Percentiles rank a stretch among this genome's conserved stretches.
phyloP scores from a whole-genome alignment of 1,140 invertebrate genomes.

The Musca domestica region DNA sequence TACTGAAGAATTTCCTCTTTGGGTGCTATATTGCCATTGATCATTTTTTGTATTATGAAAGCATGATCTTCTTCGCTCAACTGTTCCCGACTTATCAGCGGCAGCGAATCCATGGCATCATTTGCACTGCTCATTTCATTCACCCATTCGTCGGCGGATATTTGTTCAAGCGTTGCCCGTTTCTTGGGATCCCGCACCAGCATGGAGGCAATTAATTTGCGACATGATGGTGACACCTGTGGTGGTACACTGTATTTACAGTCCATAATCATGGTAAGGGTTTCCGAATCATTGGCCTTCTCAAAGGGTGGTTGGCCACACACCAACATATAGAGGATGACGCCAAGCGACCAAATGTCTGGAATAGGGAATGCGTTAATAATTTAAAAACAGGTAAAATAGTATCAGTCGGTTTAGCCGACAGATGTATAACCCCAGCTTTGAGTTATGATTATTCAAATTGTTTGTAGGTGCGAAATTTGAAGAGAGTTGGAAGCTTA shows the following conservation, averaged over 20 bases:
- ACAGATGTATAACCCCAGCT: too few species aligned
- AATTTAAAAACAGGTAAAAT: too few species aligned
- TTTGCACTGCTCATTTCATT: slow-evolving; percentile 52
- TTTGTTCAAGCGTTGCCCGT: slow-evolving; percentile 83
- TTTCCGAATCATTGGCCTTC: slow-evolving; percentile 99
- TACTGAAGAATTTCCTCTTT: slow-evolving; percentile 91
- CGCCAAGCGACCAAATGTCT: slow-evolving; percentile 98
- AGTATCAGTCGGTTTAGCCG: too few species aligned
- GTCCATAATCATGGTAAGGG: slow-evolving; percentile 99
- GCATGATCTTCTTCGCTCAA: slow-evolving; percentile 90
- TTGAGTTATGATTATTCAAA: too few species aligned
- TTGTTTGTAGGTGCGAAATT: too few species aligned
- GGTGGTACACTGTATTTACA: slow-evolving; percentile 94
- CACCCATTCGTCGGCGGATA: slow-evolving; percentile 87
- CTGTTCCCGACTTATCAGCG: slow-evolving; percentile 79
- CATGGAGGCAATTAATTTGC: slow-evolving; percentile 86
- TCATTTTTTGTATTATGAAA: slow-evolving; percentile 93
- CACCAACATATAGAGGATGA: slow-evolving; percentile 98
- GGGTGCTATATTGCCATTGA: slow-evolving; percentile 88
- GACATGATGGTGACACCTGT: slow-evolving; percentile 82
- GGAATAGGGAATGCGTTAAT: slow-evolving; percentile 34
- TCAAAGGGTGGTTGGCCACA: slow-evolving; percentile 97
- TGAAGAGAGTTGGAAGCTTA: too few species aligned
- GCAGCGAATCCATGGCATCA: slow-evolving; percentile 60
- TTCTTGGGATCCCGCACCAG: slow-evolving; percentile 88